Evolutionary conservation across 2,888 invertebrate species (phyloP), one percentile per base, ranked within the genome.

Genomic region (Myopa tessellatipennis): DNA sequence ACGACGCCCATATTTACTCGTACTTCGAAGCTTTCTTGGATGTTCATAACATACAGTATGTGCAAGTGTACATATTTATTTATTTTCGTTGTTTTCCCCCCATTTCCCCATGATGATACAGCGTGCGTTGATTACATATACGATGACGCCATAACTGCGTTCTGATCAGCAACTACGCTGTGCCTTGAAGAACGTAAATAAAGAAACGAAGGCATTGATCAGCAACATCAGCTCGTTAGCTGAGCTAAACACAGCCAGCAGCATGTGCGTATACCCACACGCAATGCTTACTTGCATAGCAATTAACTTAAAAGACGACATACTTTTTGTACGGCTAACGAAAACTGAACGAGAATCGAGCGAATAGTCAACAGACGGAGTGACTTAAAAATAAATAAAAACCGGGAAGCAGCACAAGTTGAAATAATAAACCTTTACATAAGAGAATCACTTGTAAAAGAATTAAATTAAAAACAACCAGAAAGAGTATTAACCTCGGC

Each of bases 131-230:
- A 14, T 38, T 52, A 50, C 50, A 45, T 10, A 45, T 3, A 45
- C 74, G 65, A 74, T 74, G 74, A 74, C 65, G 74, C 74, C 74
- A 74, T 74, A 74, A 67, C 55, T 74, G 52, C 67, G 65, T 52
- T 65, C 36, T 67, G 74, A 74, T 67, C 67, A 67, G 67, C 74
- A 63, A 67, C 50, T 40, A 10, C 73, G 73, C 69, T 40, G 61
- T 45, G 50, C 16, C 40, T 50, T 18, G 73, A 36, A 12, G 34
- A 74, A 67, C 52, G 36, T 38, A 18, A 18, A 61, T 4, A 18
- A 26, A 26, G 8, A n/a, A 58, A 58, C 12, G 45, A 67, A 38
- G 65, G 38, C 67, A 40, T 52, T 55, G 74, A 74, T 67, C 74
- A 36, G 55, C 74, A 74, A 52, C 65, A 52, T 38, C 65, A 36